Evolutionary conservation across 2,888 invertebrate genomes (phyloP).

Genomic region (Lingula anatina): DNA sequence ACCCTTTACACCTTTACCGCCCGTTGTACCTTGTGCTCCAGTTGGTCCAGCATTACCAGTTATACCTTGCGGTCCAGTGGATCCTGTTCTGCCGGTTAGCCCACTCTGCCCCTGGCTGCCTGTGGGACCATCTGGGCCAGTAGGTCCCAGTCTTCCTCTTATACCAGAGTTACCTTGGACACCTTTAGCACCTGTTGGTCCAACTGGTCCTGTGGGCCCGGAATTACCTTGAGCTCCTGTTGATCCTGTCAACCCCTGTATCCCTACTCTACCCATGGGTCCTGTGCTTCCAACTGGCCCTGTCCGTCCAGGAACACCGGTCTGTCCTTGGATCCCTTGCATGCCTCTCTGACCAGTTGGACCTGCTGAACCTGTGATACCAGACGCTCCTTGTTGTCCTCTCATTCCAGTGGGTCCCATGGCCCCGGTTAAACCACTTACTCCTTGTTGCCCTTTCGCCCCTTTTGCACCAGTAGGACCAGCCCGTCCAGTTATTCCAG

Average conservation of each 20-base stretch:
- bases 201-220: conserved; percentile 6
- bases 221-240: not conserved
- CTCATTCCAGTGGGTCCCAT: not conserved
- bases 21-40: conserved; percentile 3
- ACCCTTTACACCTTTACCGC: conserved; percentile 8
- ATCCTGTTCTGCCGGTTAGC: not conserved
- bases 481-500: not conserved
- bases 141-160: conserved; percentile 4
- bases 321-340: conserved; percentile 5
- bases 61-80: not conserved
- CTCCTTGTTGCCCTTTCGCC: conserved; percentile 2
- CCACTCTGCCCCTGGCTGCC: conserved; percentile 2
- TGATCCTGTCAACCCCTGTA: not conserved
- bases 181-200: conserved; percentile 4
- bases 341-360: not conserved
- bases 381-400: not conserved
- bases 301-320: conserved; percentile 2
- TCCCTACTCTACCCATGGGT: conserved; percentile 1
- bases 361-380: not conserved
- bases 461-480: conserved; percentile 8
- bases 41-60: conserved; percentile 8
- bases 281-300: not conserved
- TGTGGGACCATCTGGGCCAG: too few relatives aligned
- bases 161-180: conserved; percentile 6
- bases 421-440: conserved; percentile 3